Base-by-base conservation (phyloP, 2,113 vertebrate species). In the Elaphurus davidianus region DNA sequence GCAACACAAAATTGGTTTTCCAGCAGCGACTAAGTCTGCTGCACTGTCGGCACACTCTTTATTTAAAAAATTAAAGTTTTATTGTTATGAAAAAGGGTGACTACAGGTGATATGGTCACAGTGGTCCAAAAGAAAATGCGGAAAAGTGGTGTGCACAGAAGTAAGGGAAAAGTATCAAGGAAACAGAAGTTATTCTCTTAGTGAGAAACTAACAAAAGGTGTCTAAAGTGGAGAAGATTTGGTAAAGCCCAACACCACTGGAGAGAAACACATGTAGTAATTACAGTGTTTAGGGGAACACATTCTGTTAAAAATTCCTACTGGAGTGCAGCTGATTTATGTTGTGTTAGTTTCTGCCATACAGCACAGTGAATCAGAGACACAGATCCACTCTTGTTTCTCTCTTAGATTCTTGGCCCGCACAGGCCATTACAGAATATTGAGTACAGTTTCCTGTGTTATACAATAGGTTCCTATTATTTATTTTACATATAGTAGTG, bases 61-160 rank as follows among this genome's bases (percentile, higher is more conserved):
- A 62, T 93, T 94, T 85, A 9, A 62, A 97, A 98, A 91, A 64
- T 52, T 27, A 85, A 92, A 60, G 4, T 76, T 79, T 95, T 87
- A 79, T 4, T 87, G 28, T 88, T 50, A 45, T 19, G 57, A 90
- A 84, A 43, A 83, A 25, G 67, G 86, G 30, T 43, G 55, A 57
- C 45, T 13, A 36, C 43, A 57, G 67, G 55, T 62, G 40, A 67
- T 11, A 9, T 21, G 71, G 54, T 64, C 54, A 59, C 2, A 91
- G n/a, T 40, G 50, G 47, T 16, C 47, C 52, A 60, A 27, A 1
- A 81, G n/a, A n/a, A 84, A 94, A 74, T n/a, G 64, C 40, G 25
- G 17, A 19, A 84, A 82, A 71, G n/a, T 12, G 23, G 36, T 19
- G 11, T 21, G 25, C 25, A 59, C 25, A 54, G 30, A 86, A 59